Evolutionary conservation across 92 coral and sea anemone species (phyloP).

Genomic region (Epizoanthus ramosus): DNA sequence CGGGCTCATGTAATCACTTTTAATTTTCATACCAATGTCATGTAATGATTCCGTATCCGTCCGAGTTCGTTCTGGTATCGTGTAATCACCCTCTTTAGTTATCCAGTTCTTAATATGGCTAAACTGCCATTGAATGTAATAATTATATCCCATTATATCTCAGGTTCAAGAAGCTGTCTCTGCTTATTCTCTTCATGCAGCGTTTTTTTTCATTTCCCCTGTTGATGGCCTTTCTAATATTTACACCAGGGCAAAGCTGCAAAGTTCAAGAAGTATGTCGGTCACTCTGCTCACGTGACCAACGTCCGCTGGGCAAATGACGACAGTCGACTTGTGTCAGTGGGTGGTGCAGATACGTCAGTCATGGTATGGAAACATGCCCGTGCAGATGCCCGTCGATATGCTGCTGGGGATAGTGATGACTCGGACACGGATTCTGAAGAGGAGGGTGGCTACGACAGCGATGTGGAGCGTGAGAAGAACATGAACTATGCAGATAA

Average conservation of each 20-base stretch:
- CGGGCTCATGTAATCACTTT: too few relatives aligned
- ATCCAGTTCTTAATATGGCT: too few relatives aligned
- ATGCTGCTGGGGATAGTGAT: slow-evolving; percentile 94
- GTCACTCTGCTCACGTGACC: slow-evolving; percentile 99
- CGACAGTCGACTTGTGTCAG: slow-evolving; percentile 87
- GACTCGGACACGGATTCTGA: slow-evolving; percentile 98
- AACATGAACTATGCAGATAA: slow-evolving; percentile 92
- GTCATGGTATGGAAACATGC: slow-evolving; percentile 96
- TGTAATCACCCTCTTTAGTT: too few relatives aligned
- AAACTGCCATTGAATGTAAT: too few relatives aligned
- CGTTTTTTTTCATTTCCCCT: background rate
- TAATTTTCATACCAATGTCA: too few relatives aligned
- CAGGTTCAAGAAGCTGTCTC: too few relatives aligned
- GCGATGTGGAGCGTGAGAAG: slow-evolving; percentile 93
- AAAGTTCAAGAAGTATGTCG: slow-evolving; percentile 93
- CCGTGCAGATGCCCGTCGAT: slow-evolving; percentile 74
- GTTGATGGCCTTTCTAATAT: background rate
- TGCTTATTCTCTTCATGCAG: background rate
- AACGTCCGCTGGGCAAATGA: slow-evolving; percentile 98
- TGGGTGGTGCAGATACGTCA: slow-evolving; percentile 98
- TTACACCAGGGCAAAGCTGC: slow-evolving; percentile 84
- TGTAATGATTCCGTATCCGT: too few relatives aligned
- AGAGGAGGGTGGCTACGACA: slow-evolving; percentile 98
- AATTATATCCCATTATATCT: too few relatives aligned
- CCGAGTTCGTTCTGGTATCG: too few relatives aligned